Percentiles rank a stretch among this genome's conserved stretches.
Conservation (phyloP, 2,113 vertebrate genomes). For the Gulo gulo region DNA sequence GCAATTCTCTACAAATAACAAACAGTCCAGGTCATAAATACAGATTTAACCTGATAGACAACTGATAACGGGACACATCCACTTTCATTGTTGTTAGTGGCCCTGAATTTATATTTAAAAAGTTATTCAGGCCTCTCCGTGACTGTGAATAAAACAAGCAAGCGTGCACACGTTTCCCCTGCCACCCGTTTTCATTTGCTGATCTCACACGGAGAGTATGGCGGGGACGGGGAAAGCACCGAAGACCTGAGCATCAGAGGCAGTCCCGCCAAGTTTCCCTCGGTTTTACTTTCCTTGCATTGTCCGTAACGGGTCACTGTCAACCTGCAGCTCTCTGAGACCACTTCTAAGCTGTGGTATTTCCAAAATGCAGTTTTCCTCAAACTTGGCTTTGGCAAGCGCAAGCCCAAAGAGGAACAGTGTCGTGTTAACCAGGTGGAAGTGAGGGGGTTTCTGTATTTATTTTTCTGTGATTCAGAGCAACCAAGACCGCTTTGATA, state of each 20-base stretch:
- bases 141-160: background rate
- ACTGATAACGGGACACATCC: too few species aligned
- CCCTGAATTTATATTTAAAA: too few species aligned
- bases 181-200: too few species aligned
- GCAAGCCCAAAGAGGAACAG: background rate
- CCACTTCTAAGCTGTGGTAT: background rate
- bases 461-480: background rate
- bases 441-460: background rate
- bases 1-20: background rate
- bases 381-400: background rate
- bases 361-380: background rate
- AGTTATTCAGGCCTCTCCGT: background rate
- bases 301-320: background rate
- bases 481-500: background rate
- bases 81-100: background rate
- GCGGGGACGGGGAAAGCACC: too few species aligned
- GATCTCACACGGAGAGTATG: background rate
- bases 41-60: background rate
- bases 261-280: background rate
- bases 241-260: background rate
- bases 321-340: background rate
- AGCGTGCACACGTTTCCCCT: background rate
- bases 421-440: background rate
- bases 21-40: background rate
- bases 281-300: background rate